phyloP scores from a whole-genome alignment of 1,140 invertebrate genomes.

The Acromyrmex echinatior region DNA sequence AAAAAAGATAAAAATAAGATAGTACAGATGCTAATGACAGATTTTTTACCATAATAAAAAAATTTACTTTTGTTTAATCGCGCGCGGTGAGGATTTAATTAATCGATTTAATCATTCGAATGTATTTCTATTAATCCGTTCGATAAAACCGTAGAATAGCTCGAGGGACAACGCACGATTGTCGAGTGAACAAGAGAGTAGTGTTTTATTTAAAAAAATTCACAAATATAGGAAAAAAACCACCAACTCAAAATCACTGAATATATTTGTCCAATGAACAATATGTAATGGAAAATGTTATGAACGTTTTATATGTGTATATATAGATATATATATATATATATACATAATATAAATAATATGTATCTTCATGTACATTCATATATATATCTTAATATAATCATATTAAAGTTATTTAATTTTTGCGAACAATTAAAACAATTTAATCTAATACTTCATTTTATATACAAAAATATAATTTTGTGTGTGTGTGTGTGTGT shows the following conservation, averaged over 20 bases:
- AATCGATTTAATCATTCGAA: constrained; percentile 20
- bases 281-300: neutral
- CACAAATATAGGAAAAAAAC: neutral
- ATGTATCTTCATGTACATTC: no score
- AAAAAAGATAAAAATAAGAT: neutral
- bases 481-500: no score
- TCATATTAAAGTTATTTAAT: neutral
- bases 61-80: constrained; percentile 8
- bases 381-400: neutral
- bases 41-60: neutral
- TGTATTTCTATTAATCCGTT: constrained; percentile 8
- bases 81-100: neutral
- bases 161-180: neutral
- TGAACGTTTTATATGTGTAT: neutral
- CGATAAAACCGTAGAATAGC: neutral
- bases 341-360: neutral
- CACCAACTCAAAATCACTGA: constrained; percentile 17
- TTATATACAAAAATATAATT: neutral
- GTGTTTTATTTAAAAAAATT: constrained; percentile 19
- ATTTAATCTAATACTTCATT: neutral
- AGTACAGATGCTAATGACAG: neutral
- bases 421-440: neutral
- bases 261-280: neutral
- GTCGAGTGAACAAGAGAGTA: neutral
- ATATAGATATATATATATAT: neutral